Conservation (phyloP, 1,140 invertebrate species). For the Phymorhynchus buccinoides region DNA sequence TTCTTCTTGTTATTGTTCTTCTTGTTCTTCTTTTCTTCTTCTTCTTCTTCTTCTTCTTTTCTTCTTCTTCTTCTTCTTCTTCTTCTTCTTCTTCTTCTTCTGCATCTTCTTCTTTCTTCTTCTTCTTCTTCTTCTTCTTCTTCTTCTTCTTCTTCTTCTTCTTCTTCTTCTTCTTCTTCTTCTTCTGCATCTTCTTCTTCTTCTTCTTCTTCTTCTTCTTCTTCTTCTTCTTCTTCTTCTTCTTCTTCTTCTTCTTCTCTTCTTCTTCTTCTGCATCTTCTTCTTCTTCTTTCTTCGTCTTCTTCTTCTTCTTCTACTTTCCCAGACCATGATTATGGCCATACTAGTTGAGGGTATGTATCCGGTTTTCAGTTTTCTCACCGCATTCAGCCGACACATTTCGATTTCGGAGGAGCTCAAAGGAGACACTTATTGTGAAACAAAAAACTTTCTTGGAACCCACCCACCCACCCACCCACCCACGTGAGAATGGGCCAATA, state of each 20-base stretch:
- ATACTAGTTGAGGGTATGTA: no score
- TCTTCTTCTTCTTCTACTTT: not conserved
- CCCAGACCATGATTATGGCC: no score
- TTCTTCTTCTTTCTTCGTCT: no score
- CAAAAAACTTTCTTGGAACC: no score
- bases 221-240: not conserved
- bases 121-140: not conserved
- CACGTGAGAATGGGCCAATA: no score
- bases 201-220: not conserved
- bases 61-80: not conserved
- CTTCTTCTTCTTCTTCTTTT: not conserved
- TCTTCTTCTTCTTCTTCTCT: not conserved
- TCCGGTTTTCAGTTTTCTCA: no score
- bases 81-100: not conserved
- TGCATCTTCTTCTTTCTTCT: not conserved
- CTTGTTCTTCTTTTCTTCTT: not conserved
- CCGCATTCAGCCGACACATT: no score
- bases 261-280: no score
- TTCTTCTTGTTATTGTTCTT: not conserved
- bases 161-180: not conserved
- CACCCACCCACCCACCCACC: no score
- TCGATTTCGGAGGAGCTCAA: no score
- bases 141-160: not conserved
- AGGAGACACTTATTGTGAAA: no score
- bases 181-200: no score